Conservation (phyloP, 2,113 vertebrate species). For the Etheostoma cragini region DNA sequence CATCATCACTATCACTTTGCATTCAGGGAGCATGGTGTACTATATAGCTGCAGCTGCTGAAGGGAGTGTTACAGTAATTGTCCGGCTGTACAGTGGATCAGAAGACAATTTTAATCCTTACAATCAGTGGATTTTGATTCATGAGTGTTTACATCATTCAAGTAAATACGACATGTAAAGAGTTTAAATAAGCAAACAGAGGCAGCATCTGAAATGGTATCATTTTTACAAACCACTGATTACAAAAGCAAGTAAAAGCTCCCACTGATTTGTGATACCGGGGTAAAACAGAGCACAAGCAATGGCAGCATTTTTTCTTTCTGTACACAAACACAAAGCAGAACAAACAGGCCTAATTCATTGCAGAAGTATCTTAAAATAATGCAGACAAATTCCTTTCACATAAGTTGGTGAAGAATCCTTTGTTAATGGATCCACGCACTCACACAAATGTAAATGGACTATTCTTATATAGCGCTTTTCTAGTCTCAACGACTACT, state of each 20-base stretch:
- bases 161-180: conserved; percentile 35
- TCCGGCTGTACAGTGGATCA: conserved; percentile 36
- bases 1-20: conserved; percentile 34
- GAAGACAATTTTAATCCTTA: conserved; percentile 52
- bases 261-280: not conserved
- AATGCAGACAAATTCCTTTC: conserved; percentile 23
- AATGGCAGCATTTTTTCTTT: conserved; percentile 12
- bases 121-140: conserved; percentile 64
- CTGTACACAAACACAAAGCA: not conserved
- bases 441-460: not conserved
- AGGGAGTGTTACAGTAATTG: conserved; percentile 48
- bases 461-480: too few species aligned
- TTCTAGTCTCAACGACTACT: too few species aligned
- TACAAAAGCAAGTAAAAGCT: conserved; percentile 16
- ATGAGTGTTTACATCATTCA: conserved; percentile 48
- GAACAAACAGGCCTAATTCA: not conserved
- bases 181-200: conserved; percentile 44
- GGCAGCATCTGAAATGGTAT: conserved; percentile 18
- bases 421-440: not conserved
- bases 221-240: conserved; percentile 14
- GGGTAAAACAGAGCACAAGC: too few species aligned
- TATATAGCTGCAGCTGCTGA: conserved; percentile 61
- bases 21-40: conserved; percentile 32
- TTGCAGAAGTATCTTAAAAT: not conserved
- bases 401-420: conserved; percentile 17